A percentile compares a stretch with the other conserved stretches of the same genome.
phyloP scores from a whole-genome alignment of 2,113 vertebrate species.

The Corythoichthys intestinalis region DNA sequence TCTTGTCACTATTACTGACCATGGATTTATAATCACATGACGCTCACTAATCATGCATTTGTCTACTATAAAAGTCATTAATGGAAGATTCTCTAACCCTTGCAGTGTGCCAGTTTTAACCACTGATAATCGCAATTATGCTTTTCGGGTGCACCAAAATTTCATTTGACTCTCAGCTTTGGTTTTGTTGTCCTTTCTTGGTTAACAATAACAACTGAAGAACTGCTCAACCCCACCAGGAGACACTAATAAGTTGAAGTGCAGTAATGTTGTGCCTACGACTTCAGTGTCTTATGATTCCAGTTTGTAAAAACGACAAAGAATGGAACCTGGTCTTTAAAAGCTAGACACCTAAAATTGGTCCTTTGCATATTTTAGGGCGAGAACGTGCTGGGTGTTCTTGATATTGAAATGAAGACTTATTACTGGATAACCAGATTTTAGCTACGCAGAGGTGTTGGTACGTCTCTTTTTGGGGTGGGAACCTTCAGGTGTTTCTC shows the following conservation, averaged over 20 bases:
- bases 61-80: conserved; percentile 43
- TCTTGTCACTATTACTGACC: conserved; percentile 48
- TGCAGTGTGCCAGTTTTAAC: conserved; percentile 47
- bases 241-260: background rate
- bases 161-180: conserved; percentile 23
- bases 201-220: background rate
- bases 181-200: conserved; percentile 13
- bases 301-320: conserved; percentile 14
- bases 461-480: conserved; percentile 16
- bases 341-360: background rate
- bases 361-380: background rate
- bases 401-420: conserved; percentile 16
- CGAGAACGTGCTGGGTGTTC: background rate
- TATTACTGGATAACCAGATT: conserved; percentile 45
- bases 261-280: conserved; percentile 21
- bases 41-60: conserved; percentile 39
- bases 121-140: conserved; percentile 17
- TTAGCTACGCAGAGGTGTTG: conserved; percentile 39
- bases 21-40: conserved; percentile 39
- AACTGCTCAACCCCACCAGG: background rate
- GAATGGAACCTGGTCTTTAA: conserved; percentile 12
- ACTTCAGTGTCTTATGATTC: conserved; percentile 16
- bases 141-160: background rate
- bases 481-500: conserved; percentile 4
- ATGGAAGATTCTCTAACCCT: conserved; percentile 36